phyloP scores from a whole-genome alignment of 2,888 invertebrate genomes.

The Pseudoips prasinana region DNA sequence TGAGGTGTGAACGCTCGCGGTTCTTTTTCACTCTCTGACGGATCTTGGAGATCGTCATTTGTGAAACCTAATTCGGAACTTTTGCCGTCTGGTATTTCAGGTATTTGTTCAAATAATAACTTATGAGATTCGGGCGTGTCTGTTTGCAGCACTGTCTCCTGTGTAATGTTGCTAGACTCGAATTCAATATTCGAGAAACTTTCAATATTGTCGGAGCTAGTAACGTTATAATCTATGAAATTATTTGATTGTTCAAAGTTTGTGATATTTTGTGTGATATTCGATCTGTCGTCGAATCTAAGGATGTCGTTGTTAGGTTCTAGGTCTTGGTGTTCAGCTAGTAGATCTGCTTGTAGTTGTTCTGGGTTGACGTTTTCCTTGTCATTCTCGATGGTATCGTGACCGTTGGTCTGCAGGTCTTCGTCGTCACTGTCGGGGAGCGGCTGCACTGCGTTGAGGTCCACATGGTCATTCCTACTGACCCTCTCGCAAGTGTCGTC shows the following conservation, averaged over 20 bases:
- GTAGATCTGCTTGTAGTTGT: slow-evolving; percentile 42
- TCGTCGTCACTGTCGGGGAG: slow-evolving; percentile 81
- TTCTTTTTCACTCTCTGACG: slow-evolving; percentile 64
- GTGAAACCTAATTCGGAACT: slow-evolving; percentile 72
- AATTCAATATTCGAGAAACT: slow-evolving; percentile 58
- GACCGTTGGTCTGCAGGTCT: slow-evolving; percentile 58
- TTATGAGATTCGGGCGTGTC: slow-evolving; percentile 79
- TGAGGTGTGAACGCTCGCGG: slow-evolving; percentile 52
- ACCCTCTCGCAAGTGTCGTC: slow-evolving; percentile 76
- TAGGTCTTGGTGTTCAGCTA: slow-evolving; percentile 37
- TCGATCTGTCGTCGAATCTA: slow-evolving; percentile 57
- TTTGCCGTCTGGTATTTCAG: slow-evolving; percentile 76
- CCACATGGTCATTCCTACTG: slow-evolving; percentile 63
- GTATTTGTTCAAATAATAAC: slow-evolving; percentile 74
- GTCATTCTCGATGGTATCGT: slow-evolving; percentile 40
- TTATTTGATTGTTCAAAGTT: slow-evolving; percentile 49
- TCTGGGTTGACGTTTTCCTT: slow-evolving; percentile 67
- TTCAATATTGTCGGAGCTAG: slow-evolving; percentile 50
- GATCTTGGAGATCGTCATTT: slow-evolving; percentile 62
- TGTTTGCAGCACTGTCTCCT: slow-evolving; percentile 59
- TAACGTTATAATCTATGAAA: slow-evolving; percentile 54
- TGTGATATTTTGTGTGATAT: slow-evolving; percentile 42
- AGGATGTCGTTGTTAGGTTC: slow-evolving; percentile 70
- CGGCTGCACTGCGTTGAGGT: slow-evolving; percentile 82
- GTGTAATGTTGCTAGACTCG: slow-evolving; percentile 51